Evolutionary conservation across 2,888 invertebrate species (phyloP).

Genomic region (Patella ulyssiponensis): DNA sequence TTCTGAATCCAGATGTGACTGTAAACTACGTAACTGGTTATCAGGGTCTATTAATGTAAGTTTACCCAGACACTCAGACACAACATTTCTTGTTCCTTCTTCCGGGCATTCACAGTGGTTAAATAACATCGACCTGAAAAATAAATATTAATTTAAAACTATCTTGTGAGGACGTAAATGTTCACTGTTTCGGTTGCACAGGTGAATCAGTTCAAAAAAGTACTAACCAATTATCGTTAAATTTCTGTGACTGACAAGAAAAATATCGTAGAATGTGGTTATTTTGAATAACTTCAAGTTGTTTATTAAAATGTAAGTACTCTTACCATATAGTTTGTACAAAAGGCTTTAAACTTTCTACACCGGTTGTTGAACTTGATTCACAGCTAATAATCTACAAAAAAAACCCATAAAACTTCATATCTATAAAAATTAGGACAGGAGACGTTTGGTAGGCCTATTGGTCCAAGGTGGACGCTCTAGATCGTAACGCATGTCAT

Average conservation of each 20-base stretch:
- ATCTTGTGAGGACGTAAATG: not conserved
- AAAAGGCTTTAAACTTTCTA: slow-evolving; percentile 80
- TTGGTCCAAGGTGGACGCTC: too few species aligned
- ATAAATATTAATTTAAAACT: not conserved
- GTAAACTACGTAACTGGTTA: slow-evolving; percentile 86
- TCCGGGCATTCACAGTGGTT: slow-evolving; percentile 96
- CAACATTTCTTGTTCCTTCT: slow-evolving; percentile 98
- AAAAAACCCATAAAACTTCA: slow-evolving; percentile 17
- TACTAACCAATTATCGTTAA: too few species aligned
- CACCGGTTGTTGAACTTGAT: slow-evolving; percentile 82
- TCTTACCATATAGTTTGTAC: slow-evolving; percentile 81
- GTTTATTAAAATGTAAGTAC: not conserved
- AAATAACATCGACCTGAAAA: slow-evolving; percentile 82
- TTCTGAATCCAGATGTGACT: slow-evolving; percentile 60
- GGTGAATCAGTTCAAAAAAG: too few species aligned
- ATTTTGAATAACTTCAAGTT: too few species aligned
- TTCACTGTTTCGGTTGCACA: too few species aligned
- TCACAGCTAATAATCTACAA: slow-evolving; percentile 86
- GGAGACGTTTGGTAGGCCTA: too few species aligned
- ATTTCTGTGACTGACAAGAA: too few species aligned
- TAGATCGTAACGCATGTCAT: too few species aligned
- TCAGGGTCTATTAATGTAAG: slow-evolving; percentile 93
- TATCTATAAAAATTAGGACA: too few species aligned
- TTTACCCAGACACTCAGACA: slow-evolving; percentile 97
- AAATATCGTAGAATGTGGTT: too few species aligned